Evolutionary conservation across 2,888 invertebrate genomes (phyloP).

Genomic region (Heliconius charithonia): DNA sequence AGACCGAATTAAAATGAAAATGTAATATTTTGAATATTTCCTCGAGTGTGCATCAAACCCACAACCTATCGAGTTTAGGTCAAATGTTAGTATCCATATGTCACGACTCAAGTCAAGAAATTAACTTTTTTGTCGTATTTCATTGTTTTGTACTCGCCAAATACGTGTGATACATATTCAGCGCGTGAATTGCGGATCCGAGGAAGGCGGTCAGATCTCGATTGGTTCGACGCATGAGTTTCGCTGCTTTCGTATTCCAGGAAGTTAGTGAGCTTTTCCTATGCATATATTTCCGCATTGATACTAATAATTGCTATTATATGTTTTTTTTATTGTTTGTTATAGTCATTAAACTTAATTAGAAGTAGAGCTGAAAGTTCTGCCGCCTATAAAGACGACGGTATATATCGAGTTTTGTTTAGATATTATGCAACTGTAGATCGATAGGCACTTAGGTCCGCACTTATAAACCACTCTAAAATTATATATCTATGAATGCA

Average conservation of each 20-base stretch:
- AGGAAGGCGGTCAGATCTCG: slow-evolving; percentile 63
- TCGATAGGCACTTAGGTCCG: too few species aligned
- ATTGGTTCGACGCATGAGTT: slow-evolving; percentile 57
- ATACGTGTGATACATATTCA: slow-evolving; percentile 50
- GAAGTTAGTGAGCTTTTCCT: slow-evolving; percentile 66
- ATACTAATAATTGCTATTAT: slow-evolving; percentile 2
- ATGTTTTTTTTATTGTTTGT: neutral
- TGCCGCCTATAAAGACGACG: neutral
- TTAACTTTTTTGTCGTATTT: neutral
- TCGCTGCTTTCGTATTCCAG: slow-evolving; percentile 75
- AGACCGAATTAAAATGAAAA: too few species aligned
- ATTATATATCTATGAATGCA: too few species aligned
- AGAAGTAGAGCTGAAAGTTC: neutral
- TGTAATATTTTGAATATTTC: too few species aligned
- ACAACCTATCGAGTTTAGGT: too few species aligned
- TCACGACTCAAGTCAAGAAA: neutral
- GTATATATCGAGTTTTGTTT: neutral
- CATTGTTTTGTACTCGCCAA: slow-evolving; percentile 6
- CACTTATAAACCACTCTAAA: too few species aligned
- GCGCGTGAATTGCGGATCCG: slow-evolving; percentile 51
- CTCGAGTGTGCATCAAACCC: too few species aligned
- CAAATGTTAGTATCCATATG: too few species aligned
- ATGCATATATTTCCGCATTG: slow-evolving; percentile 49
- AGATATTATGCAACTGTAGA: neutral
- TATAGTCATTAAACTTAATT: neutral